phyloP scores from a whole-genome alignment of 1,140 invertebrate species.

The Leguminivora glycinivorella region DNA sequence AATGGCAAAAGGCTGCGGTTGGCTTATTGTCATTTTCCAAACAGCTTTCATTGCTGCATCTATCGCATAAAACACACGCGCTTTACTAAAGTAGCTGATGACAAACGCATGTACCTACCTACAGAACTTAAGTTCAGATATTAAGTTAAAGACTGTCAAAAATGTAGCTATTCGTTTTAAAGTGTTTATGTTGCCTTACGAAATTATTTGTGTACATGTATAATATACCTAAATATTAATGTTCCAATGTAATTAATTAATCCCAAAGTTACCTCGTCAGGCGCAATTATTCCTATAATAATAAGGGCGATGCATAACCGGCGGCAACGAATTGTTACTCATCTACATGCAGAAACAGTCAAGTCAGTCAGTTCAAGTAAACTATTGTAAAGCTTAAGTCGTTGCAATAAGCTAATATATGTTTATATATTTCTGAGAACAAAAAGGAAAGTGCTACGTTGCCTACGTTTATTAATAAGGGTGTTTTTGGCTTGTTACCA shows the following conservation, averaged over 20 bases:
- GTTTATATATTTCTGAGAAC: not conserved
- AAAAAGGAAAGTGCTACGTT: not conserved
- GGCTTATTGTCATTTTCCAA: too few species aligned
- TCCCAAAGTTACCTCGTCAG: constrained; percentile 36
- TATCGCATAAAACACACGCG: too few species aligned
- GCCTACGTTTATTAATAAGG: not conserved
- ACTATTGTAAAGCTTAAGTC: not conserved
- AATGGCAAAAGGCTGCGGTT: too few species aligned
- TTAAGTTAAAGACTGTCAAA: too few species aligned
- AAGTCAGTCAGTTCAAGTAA: not conserved
- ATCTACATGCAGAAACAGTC: not conserved
- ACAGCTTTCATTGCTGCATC: too few species aligned
- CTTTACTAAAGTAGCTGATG: too few species aligned
- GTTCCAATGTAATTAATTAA: constrained; percentile 42
- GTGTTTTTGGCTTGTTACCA: constrained; percentile 40
- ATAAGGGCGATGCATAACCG: constrained; percentile 40
- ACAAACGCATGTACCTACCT: too few species aligned
- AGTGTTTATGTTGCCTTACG: too few species aligned
- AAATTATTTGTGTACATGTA: too few species aligned
- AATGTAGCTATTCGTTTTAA: too few species aligned
- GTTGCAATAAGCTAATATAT: not conserved
- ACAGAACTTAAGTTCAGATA: too few species aligned
- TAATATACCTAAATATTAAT: too few species aligned
- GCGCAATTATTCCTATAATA: constrained; percentile 42
- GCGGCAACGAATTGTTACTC: constrained; percentile 37